Evolutionary conservation across 2,888 invertebrate species (phyloP).

Genomic region (Caenorhabditis afra): DNA sequence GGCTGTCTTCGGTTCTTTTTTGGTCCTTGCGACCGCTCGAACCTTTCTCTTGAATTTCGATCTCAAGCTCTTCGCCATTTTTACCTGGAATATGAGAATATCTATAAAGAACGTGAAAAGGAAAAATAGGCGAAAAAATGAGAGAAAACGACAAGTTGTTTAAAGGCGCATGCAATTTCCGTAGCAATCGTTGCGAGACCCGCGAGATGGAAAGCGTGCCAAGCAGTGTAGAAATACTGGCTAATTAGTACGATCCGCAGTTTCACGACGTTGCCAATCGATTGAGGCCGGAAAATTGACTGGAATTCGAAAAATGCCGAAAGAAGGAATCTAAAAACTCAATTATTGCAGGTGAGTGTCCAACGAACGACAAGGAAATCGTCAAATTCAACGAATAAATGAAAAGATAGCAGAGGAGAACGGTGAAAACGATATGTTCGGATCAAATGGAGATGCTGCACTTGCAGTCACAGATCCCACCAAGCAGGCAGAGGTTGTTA

Average conservation of each 20-base stretch:
- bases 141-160: conserved; percentile 23
- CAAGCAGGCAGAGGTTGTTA: conserved; percentile 61
- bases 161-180: conserved; percentile 48
- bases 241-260: conserved; percentile 34
- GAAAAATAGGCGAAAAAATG: conserved; percentile 4
- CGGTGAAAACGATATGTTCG: conserved; percentile 29
- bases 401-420: conserved; percentile 17
- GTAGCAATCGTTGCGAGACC: conserved; percentile 48
- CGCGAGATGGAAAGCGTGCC: conserved; percentile 35
- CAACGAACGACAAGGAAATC: conserved; percentile 15
- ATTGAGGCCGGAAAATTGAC: not conserved
- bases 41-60: conserved; percentile 73
- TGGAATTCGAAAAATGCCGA: not conserved
- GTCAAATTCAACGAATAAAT: conserved; percentile 3
- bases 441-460: conserved; percentile 45
- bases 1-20: conserved; percentile 67
- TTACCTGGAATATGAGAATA: not conserved
- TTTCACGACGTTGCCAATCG: conserved; percentile 13
- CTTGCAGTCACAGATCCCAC: conserved; percentile 60
- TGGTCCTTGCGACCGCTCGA: conserved; percentile 65
- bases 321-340: not conserved
- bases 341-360: conserved; percentile 37
- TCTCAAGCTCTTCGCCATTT: conserved; percentile 72
- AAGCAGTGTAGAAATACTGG: conserved; percentile 53
- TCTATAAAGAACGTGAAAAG: not conserved